phyloP scores from a whole-genome alignment of 2,113 vertebrate genomes.

The Cyphomyrus discorhynchus region DNA sequence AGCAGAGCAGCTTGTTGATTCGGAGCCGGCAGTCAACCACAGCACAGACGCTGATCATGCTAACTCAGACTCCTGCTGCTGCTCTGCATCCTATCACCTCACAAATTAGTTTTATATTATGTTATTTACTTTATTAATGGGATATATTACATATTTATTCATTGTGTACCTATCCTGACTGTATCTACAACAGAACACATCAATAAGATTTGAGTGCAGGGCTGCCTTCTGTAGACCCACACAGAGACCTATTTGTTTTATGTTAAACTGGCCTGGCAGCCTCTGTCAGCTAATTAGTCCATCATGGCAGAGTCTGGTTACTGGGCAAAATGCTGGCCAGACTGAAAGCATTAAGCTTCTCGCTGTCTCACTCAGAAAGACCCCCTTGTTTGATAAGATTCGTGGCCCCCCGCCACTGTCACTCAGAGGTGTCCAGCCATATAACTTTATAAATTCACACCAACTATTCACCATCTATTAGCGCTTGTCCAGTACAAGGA shows the following conservation, averaged over 20 bases:
- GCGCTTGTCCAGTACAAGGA: not conserved
- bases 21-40: not conserved
- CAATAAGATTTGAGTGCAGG: not conserved
- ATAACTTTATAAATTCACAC: conserved; percentile 28
- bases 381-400: conserved; percentile 15
- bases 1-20: not conserved
- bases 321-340: conserved; percentile 41
- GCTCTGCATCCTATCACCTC: not conserved
- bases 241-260: not conserved
- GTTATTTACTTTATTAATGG: not conserved
- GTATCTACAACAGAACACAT: not conserved
- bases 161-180: not conserved
- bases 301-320: conserved; percentile 32
- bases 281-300: conserved; percentile 37
- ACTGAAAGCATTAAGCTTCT: not conserved
- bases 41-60: not conserved
- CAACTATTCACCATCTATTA: conserved; percentile 50
- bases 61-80: not conserved
- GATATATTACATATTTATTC: not conserved
- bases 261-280: not conserved
- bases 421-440: not conserved
- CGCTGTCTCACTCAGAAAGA: conserved; percentile 19
- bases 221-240: not conserved
- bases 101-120: not conserved
- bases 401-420: conserved; percentile 29